Evolutionary conservation across 2,797 vertebrate genomes (phyloP).

Genomic region (Selene dorsalis): DNA sequence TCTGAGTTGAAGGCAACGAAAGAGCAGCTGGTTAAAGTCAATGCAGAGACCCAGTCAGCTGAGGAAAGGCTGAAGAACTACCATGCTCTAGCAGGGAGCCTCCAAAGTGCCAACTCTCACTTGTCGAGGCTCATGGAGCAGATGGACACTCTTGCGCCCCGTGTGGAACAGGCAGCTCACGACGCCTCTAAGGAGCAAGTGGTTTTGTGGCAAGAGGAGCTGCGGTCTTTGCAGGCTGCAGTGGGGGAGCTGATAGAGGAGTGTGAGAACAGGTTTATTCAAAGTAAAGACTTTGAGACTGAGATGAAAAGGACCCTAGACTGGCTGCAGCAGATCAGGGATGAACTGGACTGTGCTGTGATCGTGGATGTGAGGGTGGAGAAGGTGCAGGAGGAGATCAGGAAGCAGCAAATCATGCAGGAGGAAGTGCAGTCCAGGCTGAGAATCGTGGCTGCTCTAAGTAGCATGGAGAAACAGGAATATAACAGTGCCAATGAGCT

Average conservation of each 20-base stretch:
- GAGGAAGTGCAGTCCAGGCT: slow-evolving; percentile 96
- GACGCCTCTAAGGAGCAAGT: slow-evolving; percentile 87
- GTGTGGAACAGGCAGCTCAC: slow-evolving; percentile 87
- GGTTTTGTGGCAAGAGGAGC: slow-evolving; percentile 91
- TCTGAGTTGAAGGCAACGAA: slow-evolving; percentile 87
- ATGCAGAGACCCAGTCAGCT: slow-evolving; percentile 91
- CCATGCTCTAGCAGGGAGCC: slow-evolving; percentile 90
- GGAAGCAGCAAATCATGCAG: slow-evolving; percentile 96
- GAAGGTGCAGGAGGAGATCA: slow-evolving; percentile 95
- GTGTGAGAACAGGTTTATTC: slow-evolving; percentile 93
- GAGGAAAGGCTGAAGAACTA: slow-evolving; percentile 96
- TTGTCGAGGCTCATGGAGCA: slow-evolving; percentile 90
- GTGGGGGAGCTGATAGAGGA: slow-evolving; percentile 89
- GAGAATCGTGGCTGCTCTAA: slow-evolving; percentile 94
- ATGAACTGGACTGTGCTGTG: slow-evolving; percentile 86
- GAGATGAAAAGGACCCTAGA: slow-evolving; percentile 92
- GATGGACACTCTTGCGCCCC: slow-evolving; percentile 89
- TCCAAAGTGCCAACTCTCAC: slow-evolving; percentile 90
- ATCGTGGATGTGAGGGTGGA: slow-evolving; percentile 90
- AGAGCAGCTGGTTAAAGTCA: slow-evolving; percentile 89
- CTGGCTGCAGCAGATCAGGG: slow-evolving; percentile 91
- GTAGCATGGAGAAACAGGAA: slow-evolving; percentile 91
- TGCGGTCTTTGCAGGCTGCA: slow-evolving; percentile 88
- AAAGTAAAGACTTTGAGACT: slow-evolving; percentile 96
- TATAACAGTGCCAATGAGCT: slow-evolving; percentile 92